phyloP scores from a whole-genome alignment of 2,113 vertebrate genomes.

The Desmodus rotundus region DNA sequence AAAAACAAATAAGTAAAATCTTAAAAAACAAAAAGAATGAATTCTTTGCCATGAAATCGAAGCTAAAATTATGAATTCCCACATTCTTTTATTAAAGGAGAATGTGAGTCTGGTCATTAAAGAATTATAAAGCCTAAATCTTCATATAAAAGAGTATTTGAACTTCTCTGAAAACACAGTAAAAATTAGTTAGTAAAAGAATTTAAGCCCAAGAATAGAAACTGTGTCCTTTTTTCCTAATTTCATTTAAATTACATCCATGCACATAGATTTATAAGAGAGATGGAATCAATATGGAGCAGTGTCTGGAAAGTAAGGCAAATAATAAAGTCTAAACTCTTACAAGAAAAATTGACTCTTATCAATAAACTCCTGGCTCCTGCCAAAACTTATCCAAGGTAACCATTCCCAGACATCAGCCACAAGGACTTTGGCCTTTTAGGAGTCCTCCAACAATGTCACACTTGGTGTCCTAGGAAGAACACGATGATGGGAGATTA shows the following conservation, averaged over 20 bases:
- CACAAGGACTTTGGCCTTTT: background rate
- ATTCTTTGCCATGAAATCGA: background rate
- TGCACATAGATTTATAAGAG: background rate
- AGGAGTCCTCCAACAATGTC: background rate
- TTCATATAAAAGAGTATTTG: background rate
- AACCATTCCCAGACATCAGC: background rate
- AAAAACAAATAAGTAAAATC: too few species aligned
- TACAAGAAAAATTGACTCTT: background rate
- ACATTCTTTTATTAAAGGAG: background rate
- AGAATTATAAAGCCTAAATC: conserved; percentile 23
- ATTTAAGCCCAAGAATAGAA: background rate
- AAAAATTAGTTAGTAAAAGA: background rate
- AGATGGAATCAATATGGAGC: background rate
- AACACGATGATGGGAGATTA: background rate
- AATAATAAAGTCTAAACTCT: background rate
- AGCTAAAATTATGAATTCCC: background rate
- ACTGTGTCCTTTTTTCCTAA: background rate
- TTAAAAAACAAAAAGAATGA: background rate
- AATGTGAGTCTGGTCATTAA: background rate
- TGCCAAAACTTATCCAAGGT: background rate
- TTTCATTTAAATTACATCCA: background rate
- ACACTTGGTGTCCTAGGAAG: background rate
- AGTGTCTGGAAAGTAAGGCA: background rate
- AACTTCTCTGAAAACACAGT: background rate
- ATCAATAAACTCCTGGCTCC: background rate